phyloP scores from a whole-genome alignment of 2,113 vertebrate species.

The Epinephelus lanceolatus region DNA sequence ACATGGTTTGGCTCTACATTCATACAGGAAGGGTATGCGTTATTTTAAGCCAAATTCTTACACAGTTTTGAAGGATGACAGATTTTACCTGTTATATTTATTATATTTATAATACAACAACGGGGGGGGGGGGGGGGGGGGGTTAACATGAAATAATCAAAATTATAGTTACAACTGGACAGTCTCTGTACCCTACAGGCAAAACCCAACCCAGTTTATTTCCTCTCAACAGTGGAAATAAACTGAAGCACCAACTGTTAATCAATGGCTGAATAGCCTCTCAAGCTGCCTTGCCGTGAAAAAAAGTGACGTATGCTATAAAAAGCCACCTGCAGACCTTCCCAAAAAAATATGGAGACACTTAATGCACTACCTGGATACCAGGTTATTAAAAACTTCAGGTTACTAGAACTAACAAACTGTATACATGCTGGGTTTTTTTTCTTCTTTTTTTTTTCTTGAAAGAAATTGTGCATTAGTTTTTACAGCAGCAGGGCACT shows the following conservation, averaged over 20 bases:
- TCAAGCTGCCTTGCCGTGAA: not conserved
- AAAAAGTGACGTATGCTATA: not conserved
- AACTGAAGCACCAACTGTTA: not conserved
- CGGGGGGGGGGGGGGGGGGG: no score
- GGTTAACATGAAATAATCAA: no score
- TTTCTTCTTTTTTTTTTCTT: no score
- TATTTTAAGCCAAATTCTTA: no score
- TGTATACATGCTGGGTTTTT: no score
- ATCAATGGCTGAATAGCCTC: not conserved
- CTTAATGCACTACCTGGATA: not conserved
- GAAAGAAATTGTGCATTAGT: not conserved
- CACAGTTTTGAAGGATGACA: no score
- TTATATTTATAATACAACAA: no score
- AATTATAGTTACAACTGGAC: not conserved
- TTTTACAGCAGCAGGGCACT: not conserved
- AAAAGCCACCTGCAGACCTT: not conserved
- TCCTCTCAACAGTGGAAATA: not conserved
- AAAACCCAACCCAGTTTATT: not conserved
- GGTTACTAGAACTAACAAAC: not conserved
- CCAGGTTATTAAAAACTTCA: not conserved
- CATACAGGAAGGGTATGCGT: no score
- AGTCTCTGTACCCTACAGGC: not conserved
- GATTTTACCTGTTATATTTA: no score
- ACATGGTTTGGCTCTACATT: no score
- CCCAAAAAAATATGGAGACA: not conserved